These are phyloP conservation scores for Chamaetylas fuelleborni DNA, from an alignment of 2,113 vertebrate species.

Conservation along the genomic window DNA sequence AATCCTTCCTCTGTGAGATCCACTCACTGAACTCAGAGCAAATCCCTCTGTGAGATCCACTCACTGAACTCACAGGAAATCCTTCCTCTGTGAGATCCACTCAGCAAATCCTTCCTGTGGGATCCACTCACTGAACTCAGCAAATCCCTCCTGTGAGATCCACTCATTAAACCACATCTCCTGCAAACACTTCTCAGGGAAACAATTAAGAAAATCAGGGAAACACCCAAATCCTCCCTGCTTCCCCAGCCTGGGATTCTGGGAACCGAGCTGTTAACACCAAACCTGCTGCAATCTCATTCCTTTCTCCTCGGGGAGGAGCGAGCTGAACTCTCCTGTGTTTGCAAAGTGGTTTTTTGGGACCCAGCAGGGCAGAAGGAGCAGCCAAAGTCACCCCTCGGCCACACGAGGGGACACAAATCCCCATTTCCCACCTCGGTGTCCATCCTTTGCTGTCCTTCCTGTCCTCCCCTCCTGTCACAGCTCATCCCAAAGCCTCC, in stretches of 20 bases:
- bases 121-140: too few species aligned
- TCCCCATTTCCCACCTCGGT: fast-evolving
- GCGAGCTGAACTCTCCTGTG: not conserved
- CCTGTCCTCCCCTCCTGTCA: fast-evolving
- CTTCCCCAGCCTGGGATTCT: not conserved
- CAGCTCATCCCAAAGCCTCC: not conserved
- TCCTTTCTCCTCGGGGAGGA: not conserved
- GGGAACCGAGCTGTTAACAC: fast-evolving
- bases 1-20: too few species aligned
- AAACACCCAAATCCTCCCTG: not conserved
- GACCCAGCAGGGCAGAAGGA: not conserved
- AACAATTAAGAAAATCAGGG: not conserved
- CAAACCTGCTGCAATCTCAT: not conserved
- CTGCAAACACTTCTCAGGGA: not conserved
- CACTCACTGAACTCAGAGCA: too few species aligned
- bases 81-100: too few species aligned
- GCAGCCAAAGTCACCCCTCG: not conserved
- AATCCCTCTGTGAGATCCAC: too few species aligned
- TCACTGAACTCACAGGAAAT: too few species aligned
- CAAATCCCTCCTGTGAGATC: too few species aligned
- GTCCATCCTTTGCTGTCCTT: not conserved
- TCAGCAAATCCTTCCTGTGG: too few species aligned
- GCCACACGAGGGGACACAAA: fast-evolving
- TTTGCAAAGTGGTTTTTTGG: not conserved
- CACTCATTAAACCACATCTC: fast-evolving